Percentiles rank a stretch among this genome's conserved stretches.
Evolutionary conservation across 2,888 invertebrate species (phyloP).

Genomic region (Tipula vernalis): DNA sequence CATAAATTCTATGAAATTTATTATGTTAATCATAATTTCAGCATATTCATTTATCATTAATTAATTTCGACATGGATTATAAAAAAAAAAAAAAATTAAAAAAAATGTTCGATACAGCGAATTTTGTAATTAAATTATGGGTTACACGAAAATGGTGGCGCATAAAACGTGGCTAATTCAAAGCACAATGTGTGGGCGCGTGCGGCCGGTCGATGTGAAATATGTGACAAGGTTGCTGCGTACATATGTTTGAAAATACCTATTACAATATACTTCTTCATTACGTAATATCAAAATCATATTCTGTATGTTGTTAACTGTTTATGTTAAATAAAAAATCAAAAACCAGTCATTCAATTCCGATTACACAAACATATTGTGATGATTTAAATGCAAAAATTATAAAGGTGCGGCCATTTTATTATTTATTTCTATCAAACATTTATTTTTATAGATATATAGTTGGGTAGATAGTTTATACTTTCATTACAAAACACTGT

Average conservation of each 20-base stretch:
- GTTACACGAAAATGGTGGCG: background rate
- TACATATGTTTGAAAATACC: background rate
- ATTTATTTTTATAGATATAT: background rate
- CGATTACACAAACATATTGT: background rate
- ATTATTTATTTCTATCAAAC: background rate
- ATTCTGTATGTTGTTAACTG: background rate
- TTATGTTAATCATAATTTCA: background rate
- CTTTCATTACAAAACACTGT: background rate
- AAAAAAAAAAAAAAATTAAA: too few relatives aligned
- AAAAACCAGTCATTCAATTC: background rate
- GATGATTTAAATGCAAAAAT: background rate
- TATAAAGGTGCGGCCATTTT: background rate
- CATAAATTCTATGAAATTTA: background rate
- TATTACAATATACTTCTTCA: background rate
- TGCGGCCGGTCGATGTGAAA: background rate
- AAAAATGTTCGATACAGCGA: background rate
- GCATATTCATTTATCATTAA: background rate
- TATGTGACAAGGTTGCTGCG: background rate
- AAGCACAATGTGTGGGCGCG: background rate
- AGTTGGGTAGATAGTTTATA: background rate
- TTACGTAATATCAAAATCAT: background rate
- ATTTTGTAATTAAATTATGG: background rate
- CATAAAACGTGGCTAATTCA: background rate
- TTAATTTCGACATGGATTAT: background rate
- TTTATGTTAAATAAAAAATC: background rate